Percentiles rank a stretch among this genome's conserved stretches.
Evolutionary conservation across 2,113 vertebrate species (phyloP).

Genomic region (Heterochromis multidens): DNA sequence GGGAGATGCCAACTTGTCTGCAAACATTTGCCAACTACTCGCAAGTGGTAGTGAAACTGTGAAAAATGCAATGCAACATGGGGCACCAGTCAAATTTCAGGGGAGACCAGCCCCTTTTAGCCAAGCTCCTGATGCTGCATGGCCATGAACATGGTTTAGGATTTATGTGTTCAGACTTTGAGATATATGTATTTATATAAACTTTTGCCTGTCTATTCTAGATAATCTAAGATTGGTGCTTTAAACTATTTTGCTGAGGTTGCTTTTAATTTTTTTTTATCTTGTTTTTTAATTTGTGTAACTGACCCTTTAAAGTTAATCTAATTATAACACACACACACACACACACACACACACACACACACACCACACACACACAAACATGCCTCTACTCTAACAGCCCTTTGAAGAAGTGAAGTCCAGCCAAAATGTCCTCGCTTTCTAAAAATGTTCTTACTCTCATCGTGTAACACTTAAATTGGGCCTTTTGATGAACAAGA

Average conservation of each 20-base stretch:
- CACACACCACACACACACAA: too few relatives aligned
- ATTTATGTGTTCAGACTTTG: not conserved
- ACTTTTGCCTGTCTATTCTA: not conserved
- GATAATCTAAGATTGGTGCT: not conserved
- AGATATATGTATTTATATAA: too few relatives aligned
- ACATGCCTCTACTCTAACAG: not conserved
- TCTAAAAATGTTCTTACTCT: slow-evolving; percentile 38
- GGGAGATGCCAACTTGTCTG: too few relatives aligned
- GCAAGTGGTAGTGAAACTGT: too few relatives aligned
- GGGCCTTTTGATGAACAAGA: slow-evolving; percentile 18
- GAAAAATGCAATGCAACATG: too few relatives aligned
- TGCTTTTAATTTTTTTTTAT: not conserved
- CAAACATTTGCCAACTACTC: too few relatives aligned
- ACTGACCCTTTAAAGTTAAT: slow-evolving; percentile 11
- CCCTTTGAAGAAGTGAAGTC: slow-evolving; percentile 23
- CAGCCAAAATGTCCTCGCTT: slow-evolving; percentile 12
- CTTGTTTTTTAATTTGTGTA: not conserved
- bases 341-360: too few relatives aligned
- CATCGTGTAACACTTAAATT: slow-evolving; percentile 34
- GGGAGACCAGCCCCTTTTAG: not conserved
- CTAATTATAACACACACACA: not conserved
- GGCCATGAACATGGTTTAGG: not conserved
- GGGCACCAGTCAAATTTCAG: not conserved
- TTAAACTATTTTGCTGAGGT: not conserved
- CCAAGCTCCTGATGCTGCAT: not conserved